A percentile compares a stretch with the other conserved stretches of the same genome.
phyloP scores from a whole-genome alignment of 2,113 vertebrate species.

The Eublepharis macularius region DNA sequence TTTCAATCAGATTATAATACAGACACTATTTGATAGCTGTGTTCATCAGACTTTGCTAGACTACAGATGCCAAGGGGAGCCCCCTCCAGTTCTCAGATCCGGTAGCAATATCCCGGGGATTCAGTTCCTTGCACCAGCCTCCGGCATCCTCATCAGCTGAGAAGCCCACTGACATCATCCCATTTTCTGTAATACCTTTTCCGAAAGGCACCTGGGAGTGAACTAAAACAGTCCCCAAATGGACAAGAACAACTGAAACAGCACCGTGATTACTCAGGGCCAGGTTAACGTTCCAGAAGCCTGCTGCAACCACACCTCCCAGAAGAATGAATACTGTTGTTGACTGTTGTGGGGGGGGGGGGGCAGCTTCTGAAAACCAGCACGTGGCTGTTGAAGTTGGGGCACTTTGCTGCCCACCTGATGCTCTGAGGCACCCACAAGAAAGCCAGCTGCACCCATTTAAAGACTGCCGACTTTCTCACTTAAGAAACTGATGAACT shows the following conservation, averaged over 20 bases:
- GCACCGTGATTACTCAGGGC: rapidly evolving
- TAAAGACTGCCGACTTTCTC: neutral
- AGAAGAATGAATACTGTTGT: rapidly evolving
- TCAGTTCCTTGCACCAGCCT: neutral
- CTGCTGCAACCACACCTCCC: rapidly evolving
- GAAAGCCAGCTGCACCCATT: neutral
- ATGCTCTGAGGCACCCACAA: neutral
- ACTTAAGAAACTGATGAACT: neutral
- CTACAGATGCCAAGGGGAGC: neutral
- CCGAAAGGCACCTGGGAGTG: rapidly evolving
- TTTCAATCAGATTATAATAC: neutral
- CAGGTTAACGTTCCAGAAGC: rapidly evolving
- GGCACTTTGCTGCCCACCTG: rapidly evolving
- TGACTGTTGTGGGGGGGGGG: neutral
- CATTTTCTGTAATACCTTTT: neutral
- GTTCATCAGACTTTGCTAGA: rapidly evolving
- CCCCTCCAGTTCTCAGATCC: rapidly evolving
- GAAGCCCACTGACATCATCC: neutral
- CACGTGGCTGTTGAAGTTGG: rapidly evolving
- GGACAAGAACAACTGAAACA: rapidly evolving
- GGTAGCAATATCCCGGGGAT: rapidly evolving
- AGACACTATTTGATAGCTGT: neutral
- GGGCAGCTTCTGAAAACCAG: rapidly evolving
- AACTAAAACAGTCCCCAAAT: rapidly evolving
- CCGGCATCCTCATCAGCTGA: rapidly evolving